Percentiles rank a stretch among this genome's conserved stretches.
phyloP scores from a whole-genome alignment of 1,140 invertebrate genomes.

The Potamilus streckersoni region DNA sequence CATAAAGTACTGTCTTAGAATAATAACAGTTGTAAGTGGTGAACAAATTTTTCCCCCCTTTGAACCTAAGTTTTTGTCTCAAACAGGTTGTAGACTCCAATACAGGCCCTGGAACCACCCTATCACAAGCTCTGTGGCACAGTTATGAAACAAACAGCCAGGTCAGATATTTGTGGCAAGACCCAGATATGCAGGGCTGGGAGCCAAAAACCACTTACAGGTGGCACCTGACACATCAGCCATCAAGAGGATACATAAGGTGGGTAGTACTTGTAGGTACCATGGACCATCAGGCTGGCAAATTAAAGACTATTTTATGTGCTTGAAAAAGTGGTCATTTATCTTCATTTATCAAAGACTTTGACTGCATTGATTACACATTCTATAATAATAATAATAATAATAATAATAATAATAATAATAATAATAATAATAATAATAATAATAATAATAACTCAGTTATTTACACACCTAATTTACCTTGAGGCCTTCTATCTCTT shows the following conservation, averaged over 20 bases:
- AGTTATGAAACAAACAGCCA: conserved; percentile 75
- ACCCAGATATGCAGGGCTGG: conserved; percentile 40
- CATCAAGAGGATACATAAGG: conserved; percentile 46
- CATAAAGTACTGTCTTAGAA: too few relatives aligned
- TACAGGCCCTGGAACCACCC: conserved; percentile 87
- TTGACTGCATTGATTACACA: background rate
- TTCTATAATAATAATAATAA: background rate
- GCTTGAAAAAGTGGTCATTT: background rate
- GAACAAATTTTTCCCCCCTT: too few relatives aligned
- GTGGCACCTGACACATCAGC: conserved; percentile 40
- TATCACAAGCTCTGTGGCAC: conserved; percentile 93
- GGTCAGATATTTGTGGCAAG: conserved; percentile 38
- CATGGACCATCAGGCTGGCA: background rate
- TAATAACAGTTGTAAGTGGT: too few relatives aligned
- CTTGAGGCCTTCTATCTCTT: too few relatives aligned
- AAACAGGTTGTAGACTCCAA: conserved; percentile 78
- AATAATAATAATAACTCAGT: too few relatives aligned
- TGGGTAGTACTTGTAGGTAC: background rate
- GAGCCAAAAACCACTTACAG: conserved; percentile 38
- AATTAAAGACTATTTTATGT: background rate
- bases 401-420: background rate
- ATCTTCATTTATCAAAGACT: background rate
- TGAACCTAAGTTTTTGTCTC: too few relatives aligned
- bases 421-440: background rate
- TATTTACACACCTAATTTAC: too few relatives aligned